Evolutionary conservation across 1,140 invertebrate species (phyloP).

Genomic region (Ooceraea biroi): DNA sequence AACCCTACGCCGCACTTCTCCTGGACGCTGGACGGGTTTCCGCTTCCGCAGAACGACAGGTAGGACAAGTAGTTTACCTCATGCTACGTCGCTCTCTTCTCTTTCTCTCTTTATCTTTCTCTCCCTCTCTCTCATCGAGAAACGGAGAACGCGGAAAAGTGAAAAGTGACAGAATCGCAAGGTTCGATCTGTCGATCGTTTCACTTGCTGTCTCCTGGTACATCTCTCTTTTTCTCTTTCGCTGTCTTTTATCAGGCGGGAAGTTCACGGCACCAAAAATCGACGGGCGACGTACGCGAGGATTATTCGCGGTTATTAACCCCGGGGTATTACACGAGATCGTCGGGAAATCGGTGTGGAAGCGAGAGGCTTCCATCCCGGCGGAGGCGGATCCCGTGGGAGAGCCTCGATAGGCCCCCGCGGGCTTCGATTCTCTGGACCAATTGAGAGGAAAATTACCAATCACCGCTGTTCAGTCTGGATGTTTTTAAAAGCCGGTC

Average conservation of each 20-base stretch:
- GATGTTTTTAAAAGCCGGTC: slow-evolving; percentile 71
- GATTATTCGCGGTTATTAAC: slow-evolving; percentile 76
- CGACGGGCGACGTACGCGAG: slow-evolving; percentile 54
- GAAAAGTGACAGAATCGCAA: neutral
- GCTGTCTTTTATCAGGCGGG: slow-evolving; percentile 1
- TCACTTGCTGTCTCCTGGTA: no score
- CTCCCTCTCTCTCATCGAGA: neutral
- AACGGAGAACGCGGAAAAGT: neutral
- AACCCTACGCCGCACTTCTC: slow-evolving; percentile 96
- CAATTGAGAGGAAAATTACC: slow-evolving; percentile 78
- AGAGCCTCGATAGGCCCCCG: slow-evolving; percentile 67
- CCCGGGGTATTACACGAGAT: slow-evolving; percentile 65
- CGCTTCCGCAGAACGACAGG: slow-evolving; percentile 90
- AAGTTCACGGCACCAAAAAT: slow-evolving; percentile 54
- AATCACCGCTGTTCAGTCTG: slow-evolving; percentile 69
- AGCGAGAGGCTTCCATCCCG: slow-evolving; percentile 41
- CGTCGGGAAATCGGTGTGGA: slow-evolving; percentile 65
- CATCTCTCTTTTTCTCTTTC: no score
- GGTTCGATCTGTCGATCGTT: neutral
- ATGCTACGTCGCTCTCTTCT: no score
- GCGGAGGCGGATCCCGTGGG: slow-evolving; percentile 56
- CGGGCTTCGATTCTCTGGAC: slow-evolving; percentile 77
- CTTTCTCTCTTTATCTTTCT: no score
- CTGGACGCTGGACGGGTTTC: slow-evolving; percentile 95
- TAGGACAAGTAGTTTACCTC: slow-evolving; percentile 69